A percentile compares a stretch with the other conserved stretches of the same genome.
These are phyloP conservation scores for Eurytoma adleriae DNA, from an alignment of 2,888 invertebrate species.

Conservation along the genomic window DNA sequence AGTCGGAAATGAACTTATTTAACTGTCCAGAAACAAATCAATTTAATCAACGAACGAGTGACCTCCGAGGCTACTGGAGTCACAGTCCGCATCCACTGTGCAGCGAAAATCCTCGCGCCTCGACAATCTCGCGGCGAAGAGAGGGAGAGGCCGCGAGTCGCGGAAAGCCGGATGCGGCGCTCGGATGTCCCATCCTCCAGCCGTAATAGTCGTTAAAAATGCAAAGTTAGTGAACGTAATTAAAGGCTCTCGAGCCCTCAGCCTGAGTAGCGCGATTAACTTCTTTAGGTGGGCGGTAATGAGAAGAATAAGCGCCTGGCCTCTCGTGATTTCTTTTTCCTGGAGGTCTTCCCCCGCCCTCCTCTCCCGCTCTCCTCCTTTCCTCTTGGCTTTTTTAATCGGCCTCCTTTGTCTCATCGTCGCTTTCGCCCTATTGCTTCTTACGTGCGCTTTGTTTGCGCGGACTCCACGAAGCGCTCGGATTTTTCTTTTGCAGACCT, in stretches of 20 bases:
- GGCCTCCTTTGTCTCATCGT: slow-evolving; percentile 8
- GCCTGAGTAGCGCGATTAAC: slow-evolving; percentile 54
- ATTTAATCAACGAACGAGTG: slow-evolving; percentile 15
- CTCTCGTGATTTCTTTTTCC: slow-evolving; percentile 43
- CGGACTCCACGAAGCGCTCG: neutral
- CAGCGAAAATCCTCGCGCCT: slow-evolving; percentile 6
- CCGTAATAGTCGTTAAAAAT: slow-evolving; percentile 53
- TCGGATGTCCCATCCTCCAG: neutral
- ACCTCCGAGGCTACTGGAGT: too few relatives aligned
- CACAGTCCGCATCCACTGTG: neutral
- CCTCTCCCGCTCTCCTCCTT: neutral
- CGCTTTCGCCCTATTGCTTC: slow-evolving; percentile 35
- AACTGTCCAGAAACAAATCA: slow-evolving; percentile 1
- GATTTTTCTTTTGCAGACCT: neutral
- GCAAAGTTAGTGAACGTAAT: slow-evolving; percentile 56
- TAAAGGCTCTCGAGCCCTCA: slow-evolving; percentile 52
- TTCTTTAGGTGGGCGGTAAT: slow-evolving; percentile 61
- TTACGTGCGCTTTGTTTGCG: slow-evolving; percentile 6
- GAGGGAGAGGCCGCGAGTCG: neutral
- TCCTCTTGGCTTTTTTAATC: neutral
- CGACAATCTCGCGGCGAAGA: neutral
- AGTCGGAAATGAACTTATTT: slow-evolving; percentile 8
- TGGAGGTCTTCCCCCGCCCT: slow-evolving; percentile 18
- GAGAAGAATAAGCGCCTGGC: slow-evolving; percentile 58
- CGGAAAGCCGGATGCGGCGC: neutral